A percentile compares a stretch with the other conserved stretches of the same genome.
These are phyloP conservation scores for Galendromus occidentalis DNA, from an alignment of 1,140 invertebrate species.

Conservation along the genomic window DNA sequence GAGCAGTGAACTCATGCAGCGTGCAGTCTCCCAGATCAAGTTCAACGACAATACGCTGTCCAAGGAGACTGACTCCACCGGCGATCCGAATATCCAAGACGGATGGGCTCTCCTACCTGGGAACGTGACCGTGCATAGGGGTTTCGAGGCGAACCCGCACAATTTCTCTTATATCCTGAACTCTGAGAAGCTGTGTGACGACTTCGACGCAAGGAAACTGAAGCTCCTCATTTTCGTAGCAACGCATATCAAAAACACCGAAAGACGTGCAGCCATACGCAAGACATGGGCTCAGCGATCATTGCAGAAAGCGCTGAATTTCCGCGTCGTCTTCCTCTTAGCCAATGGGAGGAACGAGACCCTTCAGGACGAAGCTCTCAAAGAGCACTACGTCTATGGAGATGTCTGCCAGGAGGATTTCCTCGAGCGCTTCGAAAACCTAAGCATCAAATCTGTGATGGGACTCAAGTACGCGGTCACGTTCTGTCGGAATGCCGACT, in stretches of 20 bases:
- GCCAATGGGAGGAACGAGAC: slow-evolving; percentile 11
- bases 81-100: too few species aligned
- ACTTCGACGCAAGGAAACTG: slow-evolving; percentile 11
- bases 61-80: too few species aligned
- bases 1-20: too few species aligned
- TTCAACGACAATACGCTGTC: too few species aligned
- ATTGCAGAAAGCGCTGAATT: slow-evolving; percentile 20
- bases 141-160: slow-evolving; percentile 10
- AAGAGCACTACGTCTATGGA: slow-evolving; percentile 25
- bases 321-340: slow-evolving; percentile 20
- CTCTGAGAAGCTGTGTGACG: slow-evolving; percentile 13
- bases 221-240: slow-evolving; percentile 19
- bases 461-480: slow-evolving; percentile 26
- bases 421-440: slow-evolving; percentile 29
- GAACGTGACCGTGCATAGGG: slow-evolving; percentile 18
- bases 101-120: slow-evolving; percentile 11
- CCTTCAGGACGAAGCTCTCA: slow-evolving; percentile 21
- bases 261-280: slow-evolving; percentile 18
- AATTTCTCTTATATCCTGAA: slow-evolving; percentile 18
- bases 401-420: slow-evolving; percentile 31
- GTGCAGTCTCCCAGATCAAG: too few species aligned
- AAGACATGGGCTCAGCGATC: slow-evolving; percentile 21
- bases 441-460: slow-evolving; percentile 29
- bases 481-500: slow-evolving; percentile 24
- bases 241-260: slow-evolving; percentile 17